Conservation (phyloP, 2,888 invertebrate species). For the Xestia ashworthii region DNA sequence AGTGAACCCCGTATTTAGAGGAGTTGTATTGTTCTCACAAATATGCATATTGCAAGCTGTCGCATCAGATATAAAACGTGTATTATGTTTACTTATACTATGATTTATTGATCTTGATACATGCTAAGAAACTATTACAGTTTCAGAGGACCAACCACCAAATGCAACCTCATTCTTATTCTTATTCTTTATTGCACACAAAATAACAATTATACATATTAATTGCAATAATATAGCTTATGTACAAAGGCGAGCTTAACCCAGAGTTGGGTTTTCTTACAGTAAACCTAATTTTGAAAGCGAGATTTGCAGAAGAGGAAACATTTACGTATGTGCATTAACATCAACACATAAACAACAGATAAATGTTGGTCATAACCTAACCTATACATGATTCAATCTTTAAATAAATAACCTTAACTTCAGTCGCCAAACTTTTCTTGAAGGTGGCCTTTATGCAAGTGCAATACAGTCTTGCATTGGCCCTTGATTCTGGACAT, state of each 20-base stretch:
- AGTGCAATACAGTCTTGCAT: neutral
- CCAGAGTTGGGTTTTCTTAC: too few species aligned
- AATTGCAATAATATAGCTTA: too few species aligned
- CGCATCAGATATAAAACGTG: slow-evolving; percentile 75
- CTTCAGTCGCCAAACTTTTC: neutral
- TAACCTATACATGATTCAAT: too few species aligned
- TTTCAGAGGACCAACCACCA: neutral
- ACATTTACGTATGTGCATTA: too few species aligned
- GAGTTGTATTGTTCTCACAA: slow-evolving; percentile 79
- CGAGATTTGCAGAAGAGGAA: too few species aligned
- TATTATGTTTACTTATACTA: slow-evolving; percentile 61
- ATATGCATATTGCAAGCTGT: slow-evolving; percentile 74
- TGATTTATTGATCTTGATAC: slow-evolving; percentile 53
- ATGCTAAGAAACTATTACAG: slow-evolving; percentile 13
- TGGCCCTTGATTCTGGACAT: neutral
- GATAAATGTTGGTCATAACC: too few species aligned
- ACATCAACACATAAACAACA: too few species aligned
- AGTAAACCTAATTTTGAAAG: too few species aligned
- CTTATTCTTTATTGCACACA: too few species aligned
- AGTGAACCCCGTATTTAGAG: slow-evolving; percentile 73
- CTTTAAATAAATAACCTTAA: neutral
- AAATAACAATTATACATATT: too few species aligned
- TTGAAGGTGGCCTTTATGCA: neutral
- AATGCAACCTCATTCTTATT: neutral
- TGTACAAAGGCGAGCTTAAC: too few species aligned